These are phyloP conservation scores for Asobara japonica DNA, from an alignment of 1,140 invertebrate species.

Conservation along the genomic window DNA sequence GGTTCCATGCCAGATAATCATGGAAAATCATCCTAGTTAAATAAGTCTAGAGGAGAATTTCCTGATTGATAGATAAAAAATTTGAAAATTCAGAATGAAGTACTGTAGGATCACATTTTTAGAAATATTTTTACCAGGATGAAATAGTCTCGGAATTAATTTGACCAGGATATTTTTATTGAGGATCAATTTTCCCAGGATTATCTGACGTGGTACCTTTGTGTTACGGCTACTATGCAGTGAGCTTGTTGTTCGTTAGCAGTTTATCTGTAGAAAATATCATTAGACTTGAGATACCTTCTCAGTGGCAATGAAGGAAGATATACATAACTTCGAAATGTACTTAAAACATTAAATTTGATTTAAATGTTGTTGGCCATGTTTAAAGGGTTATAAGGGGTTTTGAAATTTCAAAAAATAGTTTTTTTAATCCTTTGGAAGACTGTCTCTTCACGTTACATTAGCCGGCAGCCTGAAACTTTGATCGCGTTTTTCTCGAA, in stretches of 20 bases:
- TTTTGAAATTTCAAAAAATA: too few species aligned
- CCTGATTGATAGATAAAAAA: background rate
- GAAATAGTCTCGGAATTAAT: too few species aligned
- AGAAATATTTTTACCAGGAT: too few species aligned
- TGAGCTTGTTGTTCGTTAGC: too few species aligned
- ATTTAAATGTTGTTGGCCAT: background rate
- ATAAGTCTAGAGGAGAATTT: background rate
- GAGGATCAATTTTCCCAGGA: background rate
- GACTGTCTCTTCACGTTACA: too few species aligned
- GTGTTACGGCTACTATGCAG: too few species aligned
- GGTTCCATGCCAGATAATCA: background rate
- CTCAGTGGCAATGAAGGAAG: background rate
- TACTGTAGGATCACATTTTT: too few species aligned
- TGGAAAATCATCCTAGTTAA: background rate
- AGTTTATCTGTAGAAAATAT: background rate
- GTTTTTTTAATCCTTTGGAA: too few species aligned
- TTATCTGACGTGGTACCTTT: background rate
- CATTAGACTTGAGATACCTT: background rate
- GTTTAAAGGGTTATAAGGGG: too few species aligned
- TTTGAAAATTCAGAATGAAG: background rate
- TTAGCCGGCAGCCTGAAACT: too few species aligned
- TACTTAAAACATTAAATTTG: background rate
- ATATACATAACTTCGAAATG: background rate
- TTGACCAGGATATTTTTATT: too few species aligned
- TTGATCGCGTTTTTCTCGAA: too few species aligned